A percentile compares a stretch with the other conserved stretches of the same genome.
These are phyloP conservation scores for Galagoides demidoff DNA, from an alignment of 2,797 vertebrate genomes.

Conservation along the genomic window DNA sequence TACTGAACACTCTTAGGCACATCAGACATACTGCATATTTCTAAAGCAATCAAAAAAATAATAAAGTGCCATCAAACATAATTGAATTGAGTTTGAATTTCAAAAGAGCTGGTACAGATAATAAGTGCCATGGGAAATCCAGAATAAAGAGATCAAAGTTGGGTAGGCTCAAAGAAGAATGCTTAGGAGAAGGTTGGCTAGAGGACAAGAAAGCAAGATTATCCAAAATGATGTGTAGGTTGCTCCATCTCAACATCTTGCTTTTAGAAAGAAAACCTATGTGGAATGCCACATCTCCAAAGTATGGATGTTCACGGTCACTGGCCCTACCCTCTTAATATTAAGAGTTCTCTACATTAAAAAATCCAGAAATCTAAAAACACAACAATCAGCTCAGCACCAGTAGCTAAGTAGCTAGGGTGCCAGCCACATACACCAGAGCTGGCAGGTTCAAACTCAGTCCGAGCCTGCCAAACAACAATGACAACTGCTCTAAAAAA, in stretches of 20 bases:
- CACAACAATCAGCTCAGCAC: not conserved
- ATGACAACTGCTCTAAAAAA: too few species aligned
- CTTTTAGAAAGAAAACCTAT: not conserved
- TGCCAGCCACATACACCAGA: too few species aligned
- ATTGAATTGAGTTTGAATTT: not conserved
- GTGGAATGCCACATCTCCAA: not conserved
- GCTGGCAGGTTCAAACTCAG: too few species aligned
- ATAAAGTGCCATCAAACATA: not conserved
- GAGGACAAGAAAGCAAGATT: not conserved
- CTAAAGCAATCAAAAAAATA: not conserved
- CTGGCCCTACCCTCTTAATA: not conserved
- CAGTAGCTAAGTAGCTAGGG: too few species aligned
- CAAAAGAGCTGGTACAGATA: not conserved
- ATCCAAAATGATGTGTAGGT: not conserved
- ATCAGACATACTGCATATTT: not conserved
- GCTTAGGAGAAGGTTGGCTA: not conserved
- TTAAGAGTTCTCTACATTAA: not conserved
- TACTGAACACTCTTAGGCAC: not conserved
- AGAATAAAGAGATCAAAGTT: not conserved
- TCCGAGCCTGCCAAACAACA: too few species aligned
- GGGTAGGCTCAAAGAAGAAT: not conserved
- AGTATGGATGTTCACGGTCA: not conserved
- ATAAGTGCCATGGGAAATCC: not conserved
- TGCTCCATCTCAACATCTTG: not conserved
- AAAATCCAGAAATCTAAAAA: not conserved